Base-by-base conservation (phyloP, 1,140 invertebrate species). In the Ceratosolen fusciceps region DNA sequence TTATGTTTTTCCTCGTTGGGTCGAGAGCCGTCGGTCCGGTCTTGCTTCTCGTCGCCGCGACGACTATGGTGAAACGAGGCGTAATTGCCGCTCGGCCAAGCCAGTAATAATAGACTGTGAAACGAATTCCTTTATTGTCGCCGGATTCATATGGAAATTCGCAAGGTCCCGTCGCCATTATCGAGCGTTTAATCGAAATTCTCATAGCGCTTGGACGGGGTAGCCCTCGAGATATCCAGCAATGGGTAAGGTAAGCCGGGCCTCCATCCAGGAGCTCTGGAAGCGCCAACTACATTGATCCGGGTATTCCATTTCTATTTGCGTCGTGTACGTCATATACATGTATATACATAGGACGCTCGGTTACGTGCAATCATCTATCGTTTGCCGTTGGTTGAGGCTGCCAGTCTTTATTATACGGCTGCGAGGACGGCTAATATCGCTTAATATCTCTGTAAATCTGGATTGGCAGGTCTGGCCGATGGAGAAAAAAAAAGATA, bases 81-180 rank as follows among this genome's bases (percentile, higher is more conserved):
- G 19, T 65, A 65, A 65, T 65, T 65, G 60, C 31, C 8, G 60
- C 16, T 65, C 19, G 60, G 21, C 0, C n/a, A 31, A 21, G 34
- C 60, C 19, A 65, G 34, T 65, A 65, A 65, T 65, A 34, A 65
- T 65, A 65, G 21, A 31, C 26, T 60, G 31, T 37, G 34, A 65
- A 65, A 65, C 60, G 60, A 37, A 65, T 65, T 65, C 31, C 60
- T 65, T 65, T 60, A 60, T 60, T 65, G 60, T 65, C 31, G 31
- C 1, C 9, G 7, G 21, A 65, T 65, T 65, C 31, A 37, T 65
- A 65, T 65, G 34, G 5, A 65, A 65, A 65, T 65, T n/a, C 10
- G 12, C 19, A 31, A 16, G 1, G 34, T 21, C n/a, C 0, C 19
- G 16, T 2, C 19, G 16, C 2, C 31, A 65, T 37, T 37, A 65